These are phyloP conservation scores for Drosophila watanabei DNA, from an alignment of 1,140 invertebrate genomes.

Conservation along the genomic window DNA sequence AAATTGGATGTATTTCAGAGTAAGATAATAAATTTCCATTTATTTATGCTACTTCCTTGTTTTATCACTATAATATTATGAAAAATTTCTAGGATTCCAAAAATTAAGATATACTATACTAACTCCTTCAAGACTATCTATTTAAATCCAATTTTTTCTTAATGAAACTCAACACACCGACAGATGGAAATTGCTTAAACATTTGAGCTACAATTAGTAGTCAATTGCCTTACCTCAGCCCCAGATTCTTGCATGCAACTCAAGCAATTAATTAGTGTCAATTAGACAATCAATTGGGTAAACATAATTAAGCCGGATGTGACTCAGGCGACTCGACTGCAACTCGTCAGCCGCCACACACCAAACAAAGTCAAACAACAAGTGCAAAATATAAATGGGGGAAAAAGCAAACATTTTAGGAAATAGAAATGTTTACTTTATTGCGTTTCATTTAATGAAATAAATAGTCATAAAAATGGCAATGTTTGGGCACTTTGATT, in stretches of 20 bases:
- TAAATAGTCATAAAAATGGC: constrained; percentile 4
- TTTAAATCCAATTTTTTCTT: background rate
- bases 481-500: background rate
- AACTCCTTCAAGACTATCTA: background rate
- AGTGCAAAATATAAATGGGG: constrained; percentile 1
- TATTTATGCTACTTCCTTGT: too few species aligned
- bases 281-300: constrained; percentile 53
- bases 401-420: constrained; percentile 29
- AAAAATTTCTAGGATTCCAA: too few species aligned
- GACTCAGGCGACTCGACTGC: constrained; percentile 33
- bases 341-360: constrained; percentile 20
- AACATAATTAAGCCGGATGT: constrained; percentile 46
- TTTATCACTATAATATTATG: too few species aligned
- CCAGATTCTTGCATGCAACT: constrained; percentile 41
- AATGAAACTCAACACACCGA: background rate
- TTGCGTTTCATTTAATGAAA: constrained; percentile 1
- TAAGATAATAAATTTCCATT: background rate
- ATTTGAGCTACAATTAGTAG: constrained; percentile 29
- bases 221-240: constrained; percentile 15
- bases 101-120: too few species aligned
- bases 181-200: constrained; percentile 2
- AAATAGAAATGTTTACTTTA: constrained; percentile 8
- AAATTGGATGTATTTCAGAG: background rate
- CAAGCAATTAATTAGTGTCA: constrained; percentile 54
- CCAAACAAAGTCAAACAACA: constrained; percentile 12